Evolutionary conservation across 2,888 invertebrate genomes (phyloP), one percentile per base, ranked within the genome.

Genomic region (Troides aeacus): DNA sequence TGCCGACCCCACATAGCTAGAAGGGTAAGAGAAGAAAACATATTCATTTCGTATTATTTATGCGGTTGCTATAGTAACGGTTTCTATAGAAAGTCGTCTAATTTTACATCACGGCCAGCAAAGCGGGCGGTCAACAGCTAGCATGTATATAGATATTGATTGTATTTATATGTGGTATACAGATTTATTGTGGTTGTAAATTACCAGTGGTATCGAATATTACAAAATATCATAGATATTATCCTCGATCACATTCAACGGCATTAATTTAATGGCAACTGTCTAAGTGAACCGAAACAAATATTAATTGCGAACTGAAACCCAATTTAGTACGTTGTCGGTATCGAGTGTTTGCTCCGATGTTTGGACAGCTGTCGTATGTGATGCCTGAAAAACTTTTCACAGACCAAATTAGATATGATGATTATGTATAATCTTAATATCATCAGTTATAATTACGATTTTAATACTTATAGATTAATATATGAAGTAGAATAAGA

Each of bases 341-440:
- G 21, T 58, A 66, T 59, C 39, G 36, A 23, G 39, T 39, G 59
- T 62, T 62, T 42, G 64, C 42, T 23, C 21, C 30, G n/a, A 42
- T 62, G 66, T 70, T 70, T 70, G 66, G 59, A 70, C 69, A 70
- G 69, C 66, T 66, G 69, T 62, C 62, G 69, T 59, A 46, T 62
- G 58, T 60, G 24, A 12, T 50, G 36, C 15, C 66, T 59, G 68
- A 46, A 59, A 66, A 66, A 65, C 46, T 62, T 69, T 64, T 56
- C 15, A 30, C 60, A 17, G 42, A 65, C 64, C 56, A 64, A 68
- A 64, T 69, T 61, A 64, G 56, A 42, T 42, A 18, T 15, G 50
- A 50, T 17, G 18, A 18, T 12, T 50, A 3, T 5, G 1, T 50
- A 12, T 50, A 17, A 50, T 50, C 4, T 50, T 18, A 18, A 50